Evolutionary conservation across 1,140 invertebrate species (phyloP).

Genomic region (Phymastichus coffea): DNA sequence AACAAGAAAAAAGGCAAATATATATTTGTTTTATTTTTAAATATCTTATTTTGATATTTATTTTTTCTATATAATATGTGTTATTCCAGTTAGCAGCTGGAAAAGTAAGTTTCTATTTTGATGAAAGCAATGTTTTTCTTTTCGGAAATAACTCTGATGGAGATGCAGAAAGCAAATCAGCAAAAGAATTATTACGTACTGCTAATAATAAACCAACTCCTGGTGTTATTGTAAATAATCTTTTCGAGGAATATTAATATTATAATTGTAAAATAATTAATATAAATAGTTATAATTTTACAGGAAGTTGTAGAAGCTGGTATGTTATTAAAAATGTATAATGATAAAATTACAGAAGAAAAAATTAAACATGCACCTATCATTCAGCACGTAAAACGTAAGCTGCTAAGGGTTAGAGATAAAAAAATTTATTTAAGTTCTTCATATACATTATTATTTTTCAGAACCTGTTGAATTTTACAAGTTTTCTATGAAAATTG

Average conservation of each 20-base stretch:
- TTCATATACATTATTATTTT: conserved; percentile 30
- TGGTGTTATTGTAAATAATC: conserved; percentile 43
- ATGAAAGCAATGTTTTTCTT: conserved; percentile 61
- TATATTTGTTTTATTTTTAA: background rate
- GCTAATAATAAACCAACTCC: conserved; percentile 50
- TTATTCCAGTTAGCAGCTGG: conserved; percentile 62
- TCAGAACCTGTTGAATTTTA: conserved; percentile 51
- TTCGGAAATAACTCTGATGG: conserved; percentile 59
- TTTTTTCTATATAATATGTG: conserved; percentile 16
- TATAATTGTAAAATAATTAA: conserved; percentile 54
- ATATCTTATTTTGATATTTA: background rate
- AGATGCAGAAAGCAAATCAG: conserved; percentile 56
- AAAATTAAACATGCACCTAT: conserved; percentile 53
- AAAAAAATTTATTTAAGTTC: background rate
- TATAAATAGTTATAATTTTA: conserved; percentile 37
- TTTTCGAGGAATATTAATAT: no score
- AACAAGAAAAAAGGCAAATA: conserved; percentile 47
- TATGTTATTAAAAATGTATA: conserved; percentile 54
- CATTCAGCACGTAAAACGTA: conserved; percentile 57
- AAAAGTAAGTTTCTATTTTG: conserved; percentile 65
- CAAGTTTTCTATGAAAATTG: conserved; percentile 65
- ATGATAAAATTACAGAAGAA: conserved; percentile 43
- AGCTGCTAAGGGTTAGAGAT: no score
- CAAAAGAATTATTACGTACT: conserved; percentile 60
- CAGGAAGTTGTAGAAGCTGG: conserved; percentile 50